phyloP scores from a whole-genome alignment of 2,113 vertebrate species.

The Paratilapia polleni region DNA sequence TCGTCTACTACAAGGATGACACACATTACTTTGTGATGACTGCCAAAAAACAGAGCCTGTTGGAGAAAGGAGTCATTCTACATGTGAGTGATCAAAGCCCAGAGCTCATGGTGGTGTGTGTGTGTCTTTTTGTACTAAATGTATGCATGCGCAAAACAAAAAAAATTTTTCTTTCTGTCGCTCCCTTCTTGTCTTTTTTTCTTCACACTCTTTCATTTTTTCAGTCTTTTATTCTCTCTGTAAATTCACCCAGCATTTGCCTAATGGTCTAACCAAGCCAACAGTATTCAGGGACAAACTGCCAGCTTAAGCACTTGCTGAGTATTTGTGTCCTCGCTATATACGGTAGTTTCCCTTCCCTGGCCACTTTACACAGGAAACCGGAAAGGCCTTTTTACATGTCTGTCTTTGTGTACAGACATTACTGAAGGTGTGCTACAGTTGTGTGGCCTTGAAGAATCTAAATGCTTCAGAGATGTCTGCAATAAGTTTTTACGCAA shows the following conservation, averaged over 20 bases:
- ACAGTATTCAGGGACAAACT: conserved; percentile 22
- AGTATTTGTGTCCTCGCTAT: conserved; percentile 23
- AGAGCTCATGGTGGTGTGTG: background rate
- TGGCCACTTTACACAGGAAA: conserved; percentile 58
- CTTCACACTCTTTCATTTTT: background rate
- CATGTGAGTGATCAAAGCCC: conserved; percentile 86
- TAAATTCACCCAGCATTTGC: background rate
- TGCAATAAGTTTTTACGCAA: background rate
- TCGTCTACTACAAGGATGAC: conserved; percentile 99
- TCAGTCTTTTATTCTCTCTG: background rate
- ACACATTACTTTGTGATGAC: conserved; percentile 99
- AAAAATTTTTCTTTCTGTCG: background rate
- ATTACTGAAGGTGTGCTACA: conserved; percentile 8
- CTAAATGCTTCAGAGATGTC: background rate
- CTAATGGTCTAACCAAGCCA: conserved; percentile 63
- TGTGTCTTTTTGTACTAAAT: conserved; percentile 4
- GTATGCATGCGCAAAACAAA: background rate
- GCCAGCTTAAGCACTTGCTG: conserved; percentile 42
- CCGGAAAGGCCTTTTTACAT: conserved; percentile 34
- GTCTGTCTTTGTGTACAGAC: conserved; percentile 21
- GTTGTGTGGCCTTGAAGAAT: background rate
- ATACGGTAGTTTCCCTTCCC: conserved; percentile 38
- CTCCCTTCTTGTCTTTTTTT: background rate
- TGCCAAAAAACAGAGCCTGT: conserved; percentile 97
- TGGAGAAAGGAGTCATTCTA: conserved; percentile 97